Base-by-base conservation (phyloP, 2,113 vertebrate genomes). In the Pterocles orientalis region DNA sequence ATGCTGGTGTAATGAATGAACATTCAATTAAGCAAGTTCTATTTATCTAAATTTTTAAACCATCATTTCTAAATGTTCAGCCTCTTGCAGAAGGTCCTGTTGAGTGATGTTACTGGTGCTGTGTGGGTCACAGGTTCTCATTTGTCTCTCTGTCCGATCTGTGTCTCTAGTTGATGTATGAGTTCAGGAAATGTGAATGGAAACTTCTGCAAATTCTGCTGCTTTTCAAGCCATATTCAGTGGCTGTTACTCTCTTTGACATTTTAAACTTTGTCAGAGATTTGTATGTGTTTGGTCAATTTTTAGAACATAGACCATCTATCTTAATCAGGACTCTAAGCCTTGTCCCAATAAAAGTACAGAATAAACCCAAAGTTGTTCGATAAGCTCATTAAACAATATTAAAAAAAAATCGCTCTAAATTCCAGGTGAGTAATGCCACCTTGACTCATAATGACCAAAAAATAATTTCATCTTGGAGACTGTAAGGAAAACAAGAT, bases 371-470 rank as follows among this genome's bases (percentile, higher is more conserved):
- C n/a, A 12, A 68, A 81, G 15, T 60, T 75, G 68, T 94, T 84
- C 29, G 65, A 76, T n/a, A 68, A 34, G 7, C 13, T 20, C 26
- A 62, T 84, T 70, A 92, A 78, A 48, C 6, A 72, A 56, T 56
- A 89, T 79, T 75, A n/a, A 87, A 94, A 94, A 94, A 82, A 94
- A 82, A 65, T n/a, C 51, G 36, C 23, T 73, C 41, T 39, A 43
- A 94, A 91, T 84, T 92, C 51, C 26, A 68, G 61, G 61, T 95
- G 84, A 90, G 70, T 94, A 94, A 94, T 82, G 41, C 41, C 47
- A 57, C 51, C 54, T 94, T 88, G 70, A 87, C 57, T 90, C 87
- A 89, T 76, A 91, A 76, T 70, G n/a, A 84, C 47, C 26, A 70
- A 86, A 90, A 86, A 83, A 71, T 60, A 68, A 82, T 82, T 86